Base-by-base conservation (phyloP, 2,797 vertebrate genomes). In the Petrocephalus schoutedeni region DNA sequence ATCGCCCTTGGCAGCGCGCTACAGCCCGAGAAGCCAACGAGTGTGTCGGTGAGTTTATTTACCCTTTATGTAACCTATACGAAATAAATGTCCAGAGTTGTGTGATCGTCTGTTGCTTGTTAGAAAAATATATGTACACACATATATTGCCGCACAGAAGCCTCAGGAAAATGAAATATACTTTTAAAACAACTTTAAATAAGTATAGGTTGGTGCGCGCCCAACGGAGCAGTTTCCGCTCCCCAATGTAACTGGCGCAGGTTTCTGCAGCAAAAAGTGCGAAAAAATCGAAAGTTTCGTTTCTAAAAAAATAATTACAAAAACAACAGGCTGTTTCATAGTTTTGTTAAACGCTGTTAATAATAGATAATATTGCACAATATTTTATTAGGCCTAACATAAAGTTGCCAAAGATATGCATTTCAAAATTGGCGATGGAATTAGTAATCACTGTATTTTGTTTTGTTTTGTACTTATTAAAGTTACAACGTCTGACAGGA, bases 1-100 rank as follows among this genome's bases (percentile, higher is more conserved):
- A 98, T 92, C 93, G 98, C 88, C 98, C 98, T 91, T 98, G 98
- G 98, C 98, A 98, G 93, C 94, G 98, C 90, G 97, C 98, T 89
- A 98, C 97, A 1, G 97, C 97, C 90, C 93, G 97, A 74, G 98
- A 98, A 90, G 97, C 98, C 94, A 98, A 98, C 95, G 97, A 98
- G 92, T 98, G 98, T 88, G 97, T 98, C 88, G 98, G 98, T 98
- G 91, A 98, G 98, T 97, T 74, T 45, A n/a, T 86, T 87, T 61
- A 14, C 54, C 10, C 4, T 80, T 89, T 80, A 8, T 53, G 1
- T 51, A 56, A 51, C 28, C 53, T 59, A 87, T 59, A 45, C 5
- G 6, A 21, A 59, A 82, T 45, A 54, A 8, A 23, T 8, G 41
- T 32, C 57, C 87, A 51, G 54, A 61, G 56, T 32, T 82, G 19